phyloP scores from a whole-genome alignment of 2,113 vertebrate species.

The Lagopus muta region DNA sequence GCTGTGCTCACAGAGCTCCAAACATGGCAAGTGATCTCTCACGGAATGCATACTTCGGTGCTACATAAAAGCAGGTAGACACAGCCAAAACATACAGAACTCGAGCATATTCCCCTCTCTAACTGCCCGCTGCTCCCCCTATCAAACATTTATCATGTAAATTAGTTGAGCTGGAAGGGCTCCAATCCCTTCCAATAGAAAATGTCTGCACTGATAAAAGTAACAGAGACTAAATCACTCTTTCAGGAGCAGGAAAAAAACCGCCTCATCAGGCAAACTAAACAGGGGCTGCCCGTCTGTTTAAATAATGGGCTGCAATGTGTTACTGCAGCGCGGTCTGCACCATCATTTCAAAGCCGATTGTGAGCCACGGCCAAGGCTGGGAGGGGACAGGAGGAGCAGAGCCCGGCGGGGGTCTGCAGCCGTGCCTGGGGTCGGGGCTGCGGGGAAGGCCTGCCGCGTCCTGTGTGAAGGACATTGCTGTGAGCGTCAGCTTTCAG shows the following conservation, averaged over 20 bases:
- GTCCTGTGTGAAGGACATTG: background rate
- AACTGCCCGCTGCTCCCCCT: background rate
- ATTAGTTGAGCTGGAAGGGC: background rate
- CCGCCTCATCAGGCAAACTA: background rate
- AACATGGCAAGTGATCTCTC: constrained; percentile 14
- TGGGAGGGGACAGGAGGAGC: background rate
- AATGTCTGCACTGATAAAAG: background rate
- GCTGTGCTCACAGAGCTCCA: constrained; percentile 49
- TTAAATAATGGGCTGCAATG: accelerated
- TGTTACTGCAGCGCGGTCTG: accelerated
- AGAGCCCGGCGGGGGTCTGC: background rate
- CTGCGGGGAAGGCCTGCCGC: background rate
- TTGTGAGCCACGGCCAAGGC: accelerated
- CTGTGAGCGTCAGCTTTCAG: background rate
- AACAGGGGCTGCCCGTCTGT: accelerated
- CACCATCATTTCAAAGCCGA: background rate
- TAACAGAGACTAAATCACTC: background rate
- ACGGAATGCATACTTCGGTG: background rate
- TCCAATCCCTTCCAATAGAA: background rate
- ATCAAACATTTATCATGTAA: background rate
- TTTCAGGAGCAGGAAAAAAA: background rate
- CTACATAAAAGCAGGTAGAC: background rate
- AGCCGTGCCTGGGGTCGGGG: background rate
- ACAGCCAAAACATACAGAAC: background rate
- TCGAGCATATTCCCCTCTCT: background rate